Conservation (phyloP, 1,140 invertebrate genomes). For the Drosophila watanabei region DNA sequence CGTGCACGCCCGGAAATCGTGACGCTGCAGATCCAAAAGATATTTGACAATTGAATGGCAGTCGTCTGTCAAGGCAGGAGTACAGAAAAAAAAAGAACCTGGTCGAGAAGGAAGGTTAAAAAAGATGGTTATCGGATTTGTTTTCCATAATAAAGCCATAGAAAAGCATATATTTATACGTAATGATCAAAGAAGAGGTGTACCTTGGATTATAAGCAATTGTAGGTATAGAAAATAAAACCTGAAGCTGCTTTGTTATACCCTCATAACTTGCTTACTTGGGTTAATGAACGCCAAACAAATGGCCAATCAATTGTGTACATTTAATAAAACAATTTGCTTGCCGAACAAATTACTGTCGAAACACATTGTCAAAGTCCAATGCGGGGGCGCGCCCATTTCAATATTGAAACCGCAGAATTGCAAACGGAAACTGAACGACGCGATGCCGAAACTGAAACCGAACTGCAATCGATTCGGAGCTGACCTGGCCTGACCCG, state of each 20-base stretch:
- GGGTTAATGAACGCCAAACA: slow-evolving; percentile 56
- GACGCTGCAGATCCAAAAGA: slow-evolving; percentile 69
- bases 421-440: slow-evolving; percentile 43
- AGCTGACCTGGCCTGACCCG: slow-evolving; percentile 36
- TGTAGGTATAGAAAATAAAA: not conserved
- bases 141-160: slow-evolving; percentile 5
- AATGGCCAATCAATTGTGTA: slow-evolving; percentile 61
- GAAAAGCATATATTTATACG: not conserved
- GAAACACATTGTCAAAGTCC: slow-evolving; percentile 64
- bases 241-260: not conserved
- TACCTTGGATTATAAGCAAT: not conserved
- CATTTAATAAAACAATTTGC: slow-evolving; percentile 72
- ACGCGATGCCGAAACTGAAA: slow-evolving; percentile 9
- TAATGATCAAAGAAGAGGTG: not conserved
- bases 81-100: not conserved
- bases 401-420: slow-evolving; percentile 58
- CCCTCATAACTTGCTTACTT: not conserved
- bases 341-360: slow-evolving; percentile 69
- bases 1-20: slow-evolving; percentile 53
- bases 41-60: slow-evolving; percentile 79
- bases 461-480: slow-evolving; percentile 29
- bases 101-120: slow-evolving; percentile 4
- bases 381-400: slow-evolving; percentile 60
- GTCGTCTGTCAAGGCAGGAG: slow-evolving; percentile 47
- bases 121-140: slow-evolving; percentile 2